Evolutionary conservation across 2,888 invertebrate genomes (phyloP).

Genomic region (Sussaba pulchella): DNA sequence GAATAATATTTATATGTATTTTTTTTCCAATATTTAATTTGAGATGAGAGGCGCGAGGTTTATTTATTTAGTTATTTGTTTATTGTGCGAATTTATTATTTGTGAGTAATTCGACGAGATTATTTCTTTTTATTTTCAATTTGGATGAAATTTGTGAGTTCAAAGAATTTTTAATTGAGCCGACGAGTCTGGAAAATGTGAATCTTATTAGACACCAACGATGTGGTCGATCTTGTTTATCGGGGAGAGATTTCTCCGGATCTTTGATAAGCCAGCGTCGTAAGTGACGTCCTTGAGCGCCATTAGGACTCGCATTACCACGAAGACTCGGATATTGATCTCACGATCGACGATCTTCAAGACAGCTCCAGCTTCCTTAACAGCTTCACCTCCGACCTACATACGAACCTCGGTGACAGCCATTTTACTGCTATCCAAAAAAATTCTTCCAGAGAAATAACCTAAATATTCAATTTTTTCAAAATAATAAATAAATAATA

Average conservation of each 20-base stretch:
- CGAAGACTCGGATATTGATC: slow-evolving; percentile 44
- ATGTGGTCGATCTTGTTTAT: slow-evolving; percentile 31
- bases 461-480: too few species aligned
- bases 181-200: too few species aligned
- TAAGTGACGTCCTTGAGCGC: slow-evolving; percentile 45
- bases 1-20: slow-evolving; percentile 2
- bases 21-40: slow-evolving; percentile 6
- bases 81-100: too few species aligned
- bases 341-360: slow-evolving; percentile 24
- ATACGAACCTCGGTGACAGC: slow-evolving; percentile 1
- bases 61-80: background rate
- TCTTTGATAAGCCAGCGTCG: slow-evolving; percentile 32
- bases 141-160: too few species aligned
- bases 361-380: slow-evolving; percentile 7
- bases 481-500: too few species aligned
- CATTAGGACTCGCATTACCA: slow-evolving; percentile 43
- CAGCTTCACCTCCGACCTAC: slow-evolving; percentile 19
- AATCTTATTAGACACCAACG: too few species aligned
- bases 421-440: background rate
- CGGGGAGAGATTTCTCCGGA: slow-evolving; percentile 17
- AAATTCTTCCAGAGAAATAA: too few species aligned
- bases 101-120: too few species aligned
- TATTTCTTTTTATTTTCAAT: too few species aligned
- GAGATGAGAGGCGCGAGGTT: background rate
- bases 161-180: too few species aligned